These are phyloP conservation scores for Pantherophis guttatus DNA, from an alignment of 2,113 vertebrate species.

Conservation along the genomic window DNA sequence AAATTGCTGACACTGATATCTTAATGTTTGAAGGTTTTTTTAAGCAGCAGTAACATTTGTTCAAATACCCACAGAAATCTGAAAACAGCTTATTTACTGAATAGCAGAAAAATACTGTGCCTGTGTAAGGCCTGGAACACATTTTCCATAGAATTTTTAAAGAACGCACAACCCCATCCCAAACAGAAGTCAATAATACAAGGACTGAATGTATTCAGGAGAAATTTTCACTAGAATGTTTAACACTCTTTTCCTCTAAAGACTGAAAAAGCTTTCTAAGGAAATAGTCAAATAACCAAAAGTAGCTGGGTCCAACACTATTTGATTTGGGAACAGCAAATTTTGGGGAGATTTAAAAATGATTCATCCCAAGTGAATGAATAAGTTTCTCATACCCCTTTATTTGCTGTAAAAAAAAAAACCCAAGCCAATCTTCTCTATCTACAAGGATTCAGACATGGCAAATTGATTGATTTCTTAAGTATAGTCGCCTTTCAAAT, in stretches of 20 bases:
- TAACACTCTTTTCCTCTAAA: not conserved
- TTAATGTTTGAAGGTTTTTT: not conserved
- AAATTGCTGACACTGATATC: not conserved
- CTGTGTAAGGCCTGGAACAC: not conserved
- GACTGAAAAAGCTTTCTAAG: not conserved
- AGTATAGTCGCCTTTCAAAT: not conserved
- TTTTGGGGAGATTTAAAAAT: not conserved
- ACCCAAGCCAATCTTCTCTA: not conserved
- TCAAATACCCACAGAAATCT: not conserved
- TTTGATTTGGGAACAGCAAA: not conserved
- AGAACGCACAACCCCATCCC: not conserved
- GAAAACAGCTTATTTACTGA: not conserved
- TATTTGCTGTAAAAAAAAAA: not conserved
- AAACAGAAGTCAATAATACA: conserved; percentile 6
- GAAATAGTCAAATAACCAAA: not conserved
- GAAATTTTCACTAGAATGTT: not conserved
- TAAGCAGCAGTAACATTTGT: not conserved
- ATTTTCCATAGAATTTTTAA: not conserved
- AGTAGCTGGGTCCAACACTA: not conserved
- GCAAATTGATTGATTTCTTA: not conserved
- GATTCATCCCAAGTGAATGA: not conserved
- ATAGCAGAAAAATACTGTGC: not conserved
- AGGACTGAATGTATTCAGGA: not conserved
- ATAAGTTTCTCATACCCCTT: not conserved
- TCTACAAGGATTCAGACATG: not conserved